phyloP scores from a whole-genome alignment of 2,113 vertebrate genomes.

The Tetraodon nigroviridis region DNA sequence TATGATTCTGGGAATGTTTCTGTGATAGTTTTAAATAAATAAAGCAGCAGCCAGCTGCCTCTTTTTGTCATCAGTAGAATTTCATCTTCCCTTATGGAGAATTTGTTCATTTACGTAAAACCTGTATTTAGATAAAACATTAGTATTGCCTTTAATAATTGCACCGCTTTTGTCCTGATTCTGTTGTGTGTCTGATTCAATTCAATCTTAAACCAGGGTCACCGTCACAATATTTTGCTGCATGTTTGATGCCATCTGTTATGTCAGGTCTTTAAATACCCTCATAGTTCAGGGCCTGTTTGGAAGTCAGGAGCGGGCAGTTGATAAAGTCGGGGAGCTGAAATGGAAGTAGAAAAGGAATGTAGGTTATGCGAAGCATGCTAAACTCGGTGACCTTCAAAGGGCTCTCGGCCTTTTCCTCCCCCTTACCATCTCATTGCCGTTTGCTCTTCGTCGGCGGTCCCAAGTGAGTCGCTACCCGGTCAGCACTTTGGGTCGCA shows the following conservation, averaged over 20 bases:
- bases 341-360: slow-evolving; percentile 50
- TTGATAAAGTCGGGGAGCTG: slow-evolving; percentile 49
- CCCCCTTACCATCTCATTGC: slow-evolving; percentile 22
- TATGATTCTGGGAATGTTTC: too few species aligned
- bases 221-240: too few species aligned
- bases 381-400: slow-evolving; percentile 57
- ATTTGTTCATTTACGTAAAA: too few species aligned
- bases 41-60: too few species aligned
- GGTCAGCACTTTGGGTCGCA: background rate
- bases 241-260: background rate
- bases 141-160: too few species aligned
- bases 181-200: background rate
- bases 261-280: background rate
- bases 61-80: too few species aligned
- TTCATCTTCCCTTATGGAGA: too few species aligned
- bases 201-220: background rate
- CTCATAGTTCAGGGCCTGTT: slow-evolving; percentile 36
- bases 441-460: slow-evolving; percentile 13
- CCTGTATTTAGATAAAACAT: too few species aligned
- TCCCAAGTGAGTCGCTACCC: background rate
- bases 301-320: slow-evolving; percentile 23
- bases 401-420: slow-evolving; percentile 21
- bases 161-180: too few species aligned
- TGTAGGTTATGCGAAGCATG: slow-evolving; percentile 51
- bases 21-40: too few species aligned